These are phyloP conservation scores for Lottia scabra DNA, from an alignment of 2,888 invertebrate species.

Conservation along the genomic window DNA sequence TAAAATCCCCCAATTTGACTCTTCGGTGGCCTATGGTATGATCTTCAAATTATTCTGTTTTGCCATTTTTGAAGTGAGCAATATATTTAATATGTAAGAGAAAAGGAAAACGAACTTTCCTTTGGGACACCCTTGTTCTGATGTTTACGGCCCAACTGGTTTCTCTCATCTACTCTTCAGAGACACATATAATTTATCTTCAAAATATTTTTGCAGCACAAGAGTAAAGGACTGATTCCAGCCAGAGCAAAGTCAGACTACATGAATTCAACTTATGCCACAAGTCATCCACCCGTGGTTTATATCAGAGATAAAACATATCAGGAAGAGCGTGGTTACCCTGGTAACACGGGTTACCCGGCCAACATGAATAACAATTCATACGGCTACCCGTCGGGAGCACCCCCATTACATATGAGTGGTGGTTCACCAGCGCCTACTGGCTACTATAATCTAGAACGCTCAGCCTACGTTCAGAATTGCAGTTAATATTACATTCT, in stretches of 20 bases:
- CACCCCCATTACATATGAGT: slow-evolving; percentile 61
- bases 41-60: no score
- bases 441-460: slow-evolving; percentile 55
- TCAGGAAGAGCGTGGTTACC: slow-evolving; percentile 60
- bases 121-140: no score
- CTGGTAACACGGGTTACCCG: slow-evolving; percentile 53
- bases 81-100: no score
- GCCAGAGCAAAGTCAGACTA: slow-evolving; percentile 56
- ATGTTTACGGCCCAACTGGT: no score
- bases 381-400: slow-evolving; percentile 59
- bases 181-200: no score
- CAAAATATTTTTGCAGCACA: slow-evolving; percentile 49
- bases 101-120: no score
- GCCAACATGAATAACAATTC: slow-evolving; percentile 30
- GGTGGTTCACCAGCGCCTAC: slow-evolving; percentile 62
- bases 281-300: slow-evolving; percentile 67
- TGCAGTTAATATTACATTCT: no score
- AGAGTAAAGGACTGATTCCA: slow-evolving; percentile 59
- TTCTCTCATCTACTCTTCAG: no score
- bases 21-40: no score
- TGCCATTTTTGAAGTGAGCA: no score
- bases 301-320: slow-evolving; percentile 63
- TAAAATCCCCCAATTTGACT: no score
- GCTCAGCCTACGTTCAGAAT: slow-evolving; percentile 8
- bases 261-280: slow-evolving; percentile 63